Conservation (phyloP, 1,140 invertebrate genomes). For the Brachionus plicatilis region DNA sequence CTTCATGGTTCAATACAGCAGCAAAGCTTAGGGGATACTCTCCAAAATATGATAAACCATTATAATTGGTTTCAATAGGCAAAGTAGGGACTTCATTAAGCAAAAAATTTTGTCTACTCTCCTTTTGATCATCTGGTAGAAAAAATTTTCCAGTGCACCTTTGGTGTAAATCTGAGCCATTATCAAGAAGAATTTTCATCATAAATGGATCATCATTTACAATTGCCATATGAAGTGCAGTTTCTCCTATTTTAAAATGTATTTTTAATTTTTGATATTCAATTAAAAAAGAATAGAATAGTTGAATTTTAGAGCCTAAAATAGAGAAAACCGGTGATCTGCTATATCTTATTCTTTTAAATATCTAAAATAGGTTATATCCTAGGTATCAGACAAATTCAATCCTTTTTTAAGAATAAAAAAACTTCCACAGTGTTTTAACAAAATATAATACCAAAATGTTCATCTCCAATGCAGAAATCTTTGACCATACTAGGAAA, state of each 20-base stretch:
- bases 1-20: slow-evolving; percentile 90
- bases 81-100: slow-evolving; percentile 89
- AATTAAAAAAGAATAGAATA: too few relatives aligned
- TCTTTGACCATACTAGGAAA: slow-evolving; percentile 94
- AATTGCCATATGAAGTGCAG: slow-evolving; percentile 81
- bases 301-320: too few relatives aligned
- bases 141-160: slow-evolving; percentile 77
- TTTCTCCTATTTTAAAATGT: slow-evolving; percentile 47
- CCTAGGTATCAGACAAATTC: not conserved
- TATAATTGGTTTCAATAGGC: slow-evolving; percentile 78
- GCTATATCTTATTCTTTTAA: too few relatives aligned
- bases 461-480: slow-evolving; percentile 89
- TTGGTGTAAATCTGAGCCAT: slow-evolving; percentile 80
- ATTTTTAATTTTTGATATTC: too few relatives aligned
- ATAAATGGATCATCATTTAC: slow-evolving; percentile 95
- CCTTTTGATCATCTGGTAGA: slow-evolving; percentile 93
- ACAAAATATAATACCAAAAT: slow-evolving; percentile 70
- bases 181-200: slow-evolving; percentile 88
- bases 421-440: not conserved
- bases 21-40: slow-evolving; percentile 94
- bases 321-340: too few relatives aligned
- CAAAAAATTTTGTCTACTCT: slow-evolving; percentile 66
- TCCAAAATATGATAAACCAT: slow-evolving; percentile 93
- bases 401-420: not conserved
- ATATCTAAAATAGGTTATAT: too few relatives aligned